A percentile compares a stretch with the other conserved stretches of the same genome.
These are phyloP conservation scores for Scotopteryx bipunctaria DNA, from an alignment of 2,888 invertebrate species.

Conservation along the genomic window DNA sequence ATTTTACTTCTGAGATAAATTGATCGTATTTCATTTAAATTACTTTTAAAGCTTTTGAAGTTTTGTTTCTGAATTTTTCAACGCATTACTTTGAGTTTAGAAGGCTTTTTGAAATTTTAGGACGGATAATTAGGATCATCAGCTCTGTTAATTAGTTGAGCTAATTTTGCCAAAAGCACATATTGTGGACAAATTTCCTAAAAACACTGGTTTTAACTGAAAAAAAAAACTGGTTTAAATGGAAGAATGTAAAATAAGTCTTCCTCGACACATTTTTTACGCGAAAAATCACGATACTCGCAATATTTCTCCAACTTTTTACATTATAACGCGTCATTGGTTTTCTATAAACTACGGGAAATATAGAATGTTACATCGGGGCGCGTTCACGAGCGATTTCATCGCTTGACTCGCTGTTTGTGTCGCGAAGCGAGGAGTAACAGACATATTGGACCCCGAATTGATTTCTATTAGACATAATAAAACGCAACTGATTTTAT, in stretches of 20 bases:
- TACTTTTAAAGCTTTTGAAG: slow-evolving; percentile 43
- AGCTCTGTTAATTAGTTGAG: no score
- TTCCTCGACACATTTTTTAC: no score
- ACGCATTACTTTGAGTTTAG: not conserved
- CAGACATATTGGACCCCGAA: slow-evolving; percentile 33
- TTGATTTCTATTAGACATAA: slow-evolving; percentile 27
- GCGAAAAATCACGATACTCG: not conserved
- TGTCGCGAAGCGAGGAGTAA: slow-evolving; percentile 43
- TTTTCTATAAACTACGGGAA: slow-evolving; percentile 27
- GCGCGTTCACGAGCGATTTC: slow-evolving; percentile 44
- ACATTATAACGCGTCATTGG: slow-evolving; percentile 33
- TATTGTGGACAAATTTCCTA: no score
- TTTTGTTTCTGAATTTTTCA: slow-evolving; percentile 20
- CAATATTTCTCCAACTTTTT: slow-evolving; percentile 27
- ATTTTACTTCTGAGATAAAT: slow-evolving; percentile 44
- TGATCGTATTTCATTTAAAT: slow-evolving; percentile 48
- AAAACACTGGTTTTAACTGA: no score
- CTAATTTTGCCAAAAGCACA: no score
- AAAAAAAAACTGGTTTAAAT: no score
- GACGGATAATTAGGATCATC: no score
- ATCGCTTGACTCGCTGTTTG: slow-evolving; percentile 37
- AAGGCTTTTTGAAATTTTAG: no score
- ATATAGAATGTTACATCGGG: slow-evolving; percentile 19
- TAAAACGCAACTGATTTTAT: not conserved
- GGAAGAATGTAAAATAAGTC: no score